Percentiles rank a stretch among this genome's conserved stretches.
Evolutionary conservation across 1,140 invertebrate species (phyloP).

Genomic region (Gryllus bimaculatus): DNA sequence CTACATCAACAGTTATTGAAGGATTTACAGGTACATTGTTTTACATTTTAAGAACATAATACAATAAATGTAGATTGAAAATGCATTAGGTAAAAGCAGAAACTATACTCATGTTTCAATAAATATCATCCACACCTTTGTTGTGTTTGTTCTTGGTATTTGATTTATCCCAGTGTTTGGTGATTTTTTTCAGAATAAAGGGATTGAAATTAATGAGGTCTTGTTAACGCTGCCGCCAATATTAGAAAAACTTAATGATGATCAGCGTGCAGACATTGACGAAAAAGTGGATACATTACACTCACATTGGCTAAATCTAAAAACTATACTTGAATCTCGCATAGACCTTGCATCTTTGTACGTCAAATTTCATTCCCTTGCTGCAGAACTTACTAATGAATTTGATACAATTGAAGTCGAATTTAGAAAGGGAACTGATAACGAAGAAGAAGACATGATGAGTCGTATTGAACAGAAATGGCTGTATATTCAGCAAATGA

Average conservation of each 20-base stretch:
- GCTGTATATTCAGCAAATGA: constrained; percentile 48
- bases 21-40: constrained; percentile 56
- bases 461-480: constrained; percentile 49
- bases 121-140: neutral
- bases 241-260: constrained; percentile 54
- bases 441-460: constrained; percentile 42
- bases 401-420: constrained; percentile 54
- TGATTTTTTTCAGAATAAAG: constrained; percentile 46
- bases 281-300: constrained; percentile 39
- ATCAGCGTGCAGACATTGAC: constrained; percentile 50
- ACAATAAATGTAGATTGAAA: neutral
- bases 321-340: constrained; percentile 37
- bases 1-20: constrained; percentile 62
- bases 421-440: constrained; percentile 36
- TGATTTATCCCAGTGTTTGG: constrained; percentile 25
- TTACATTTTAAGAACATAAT: neutral
- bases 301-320: constrained; percentile 32
- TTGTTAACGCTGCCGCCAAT: constrained; percentile 52
- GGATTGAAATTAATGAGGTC: constrained; percentile 53
- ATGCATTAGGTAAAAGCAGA: neutral
- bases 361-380: constrained; percentile 62
- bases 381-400: constrained; percentile 53
- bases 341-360: constrained; percentile 54
- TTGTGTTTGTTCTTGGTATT: constrained; percentile 23
- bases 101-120: constrained; percentile 15